Evolutionary conservation across 2,113 vertebrate genomes (phyloP).

Genomic region (Atractosteus spatula): DNA sequence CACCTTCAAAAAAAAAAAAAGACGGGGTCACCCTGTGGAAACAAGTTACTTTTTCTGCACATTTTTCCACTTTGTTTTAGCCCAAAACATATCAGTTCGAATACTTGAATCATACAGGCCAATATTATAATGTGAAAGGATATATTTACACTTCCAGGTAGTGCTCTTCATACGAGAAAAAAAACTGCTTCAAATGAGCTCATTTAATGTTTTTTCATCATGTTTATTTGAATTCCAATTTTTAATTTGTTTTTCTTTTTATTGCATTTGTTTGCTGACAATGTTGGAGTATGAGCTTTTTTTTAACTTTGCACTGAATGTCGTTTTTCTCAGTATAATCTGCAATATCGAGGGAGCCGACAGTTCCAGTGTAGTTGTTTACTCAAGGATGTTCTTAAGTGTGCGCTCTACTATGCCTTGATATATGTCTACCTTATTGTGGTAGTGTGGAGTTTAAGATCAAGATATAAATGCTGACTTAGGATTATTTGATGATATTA

Average conservation of each 20-base stretch:
- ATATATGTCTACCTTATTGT: conserved; percentile 87
- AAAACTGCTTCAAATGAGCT: conserved; percentile 83
- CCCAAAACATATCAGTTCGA: conserved; percentile 99
- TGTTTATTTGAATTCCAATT: conserved; percentile 83
- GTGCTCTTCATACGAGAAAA: conserved; percentile 77
- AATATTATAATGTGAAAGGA: conserved; percentile 99
- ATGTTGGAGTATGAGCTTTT: conserved; percentile 90
- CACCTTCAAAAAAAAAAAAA: conserved; percentile 72
- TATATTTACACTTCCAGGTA: conserved; percentile 98
- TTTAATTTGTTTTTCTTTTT: conserved; percentile 47
- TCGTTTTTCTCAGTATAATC: conserved; percentile 80
- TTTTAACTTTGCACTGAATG: conserved; percentile 95
- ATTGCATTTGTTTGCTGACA: conserved; percentile 78
- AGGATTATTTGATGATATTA: conserved; percentile 81
- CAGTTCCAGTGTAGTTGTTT: conserved; percentile 93
- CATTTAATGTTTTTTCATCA: conserved; percentile 80
- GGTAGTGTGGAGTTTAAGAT: conserved; percentile 85
- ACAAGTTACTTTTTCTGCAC: conserved; percentile 95
- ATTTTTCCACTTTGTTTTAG: conserved; percentile 98
- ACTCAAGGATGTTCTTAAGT: conserved; percentile 91
- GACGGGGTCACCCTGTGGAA: conserved; percentile 88
- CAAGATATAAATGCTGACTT: conserved; percentile 83
- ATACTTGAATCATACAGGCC: conserved; percentile 99
- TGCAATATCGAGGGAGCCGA: conserved; percentile 81
- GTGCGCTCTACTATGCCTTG: conserved; percentile 93